These are phyloP conservation scores for Lottia gigantea DNA, from an alignment of 2,888 invertebrate genomes.

Conservation along the genomic window DNA sequence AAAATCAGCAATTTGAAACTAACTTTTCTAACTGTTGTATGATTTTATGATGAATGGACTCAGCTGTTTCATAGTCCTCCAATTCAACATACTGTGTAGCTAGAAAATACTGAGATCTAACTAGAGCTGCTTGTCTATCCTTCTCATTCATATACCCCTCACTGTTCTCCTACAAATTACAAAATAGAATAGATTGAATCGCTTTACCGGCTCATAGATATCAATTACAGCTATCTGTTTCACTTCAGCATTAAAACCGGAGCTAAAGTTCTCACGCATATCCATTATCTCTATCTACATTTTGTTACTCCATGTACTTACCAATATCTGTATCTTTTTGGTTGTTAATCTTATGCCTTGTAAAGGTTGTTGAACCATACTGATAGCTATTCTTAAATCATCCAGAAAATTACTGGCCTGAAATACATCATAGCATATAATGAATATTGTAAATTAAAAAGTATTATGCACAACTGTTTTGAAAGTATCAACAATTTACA, in stretches of 20 bases:
- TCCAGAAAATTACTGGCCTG: background rate
- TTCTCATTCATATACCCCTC: conserved; percentile 13
- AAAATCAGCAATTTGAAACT: background rate
- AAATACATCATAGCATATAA: background rate
- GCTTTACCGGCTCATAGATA: too few species aligned
- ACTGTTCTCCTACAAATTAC: conserved; percentile 15
- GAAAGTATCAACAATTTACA: too few species aligned
- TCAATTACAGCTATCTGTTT: too few species aligned
- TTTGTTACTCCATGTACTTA: background rate
- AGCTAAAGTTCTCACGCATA: too few species aligned
- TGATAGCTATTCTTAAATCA: background rate
- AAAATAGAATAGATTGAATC: too few species aligned
- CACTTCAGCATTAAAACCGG: too few species aligned
- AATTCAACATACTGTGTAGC: conserved; percentile 28
- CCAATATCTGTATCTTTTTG: background rate
- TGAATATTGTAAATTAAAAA: too few species aligned
- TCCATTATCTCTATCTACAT: too few species aligned
- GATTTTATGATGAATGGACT: conserved; percentile 22
- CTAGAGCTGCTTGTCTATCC: conserved; percentile 3
- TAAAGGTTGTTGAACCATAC: background rate
- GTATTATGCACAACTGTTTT: too few species aligned
- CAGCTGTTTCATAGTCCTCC: conserved; percentile 21
- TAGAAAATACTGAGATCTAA: conserved; percentile 21
- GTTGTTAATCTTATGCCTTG: background rate
- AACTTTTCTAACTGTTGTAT: conserved; percentile 28